Percentiles rank a stretch among this genome's conserved stretches.
These are phyloP conservation scores for Cephus spinipes DNA, from an alignment of 2,888 invertebrate species.

Conservation along the genomic window DNA sequence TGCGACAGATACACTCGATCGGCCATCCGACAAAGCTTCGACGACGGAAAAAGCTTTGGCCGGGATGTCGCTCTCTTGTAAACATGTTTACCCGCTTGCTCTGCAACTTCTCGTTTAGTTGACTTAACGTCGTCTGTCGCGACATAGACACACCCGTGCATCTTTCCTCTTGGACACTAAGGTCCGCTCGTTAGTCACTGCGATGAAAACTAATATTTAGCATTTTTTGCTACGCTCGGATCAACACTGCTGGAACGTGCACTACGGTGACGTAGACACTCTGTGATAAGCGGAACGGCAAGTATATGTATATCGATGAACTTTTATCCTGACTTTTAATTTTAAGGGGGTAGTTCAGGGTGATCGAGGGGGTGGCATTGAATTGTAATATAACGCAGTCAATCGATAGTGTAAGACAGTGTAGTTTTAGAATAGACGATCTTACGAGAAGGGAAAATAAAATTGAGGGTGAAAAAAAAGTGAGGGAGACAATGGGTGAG, in stretches of 20 bases:
- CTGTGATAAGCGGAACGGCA: neutral
- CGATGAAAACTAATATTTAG: constrained; percentile 4
- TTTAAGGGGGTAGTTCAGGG: neutral
- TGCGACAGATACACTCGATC: neutral
- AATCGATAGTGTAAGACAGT: neutral
- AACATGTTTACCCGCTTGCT: constrained; percentile 4
- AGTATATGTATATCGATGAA: neutral
- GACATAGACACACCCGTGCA: neutral
- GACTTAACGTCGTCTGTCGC: neutral
- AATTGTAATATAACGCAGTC: neutral
- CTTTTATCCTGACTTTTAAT: neutral
- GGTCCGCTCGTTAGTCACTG: neutral
- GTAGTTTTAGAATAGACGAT: neutral
- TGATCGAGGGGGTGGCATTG: neutral
- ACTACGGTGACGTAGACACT: neutral
- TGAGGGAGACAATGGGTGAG: neutral
- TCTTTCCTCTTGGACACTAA: neutral
- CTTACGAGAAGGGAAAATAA: too few species aligned
- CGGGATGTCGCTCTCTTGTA: neutral
- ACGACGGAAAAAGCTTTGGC: neutral
- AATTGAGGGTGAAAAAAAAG: too few species aligned
- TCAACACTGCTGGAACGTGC: too few species aligned
- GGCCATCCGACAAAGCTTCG: neutral
- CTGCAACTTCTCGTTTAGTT: constrained; percentile 4
- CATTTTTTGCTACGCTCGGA: neutral